phyloP scores from a whole-genome alignment of 2,797 vertebrate species.

The Dendrocincla fuliginosa region DNA sequence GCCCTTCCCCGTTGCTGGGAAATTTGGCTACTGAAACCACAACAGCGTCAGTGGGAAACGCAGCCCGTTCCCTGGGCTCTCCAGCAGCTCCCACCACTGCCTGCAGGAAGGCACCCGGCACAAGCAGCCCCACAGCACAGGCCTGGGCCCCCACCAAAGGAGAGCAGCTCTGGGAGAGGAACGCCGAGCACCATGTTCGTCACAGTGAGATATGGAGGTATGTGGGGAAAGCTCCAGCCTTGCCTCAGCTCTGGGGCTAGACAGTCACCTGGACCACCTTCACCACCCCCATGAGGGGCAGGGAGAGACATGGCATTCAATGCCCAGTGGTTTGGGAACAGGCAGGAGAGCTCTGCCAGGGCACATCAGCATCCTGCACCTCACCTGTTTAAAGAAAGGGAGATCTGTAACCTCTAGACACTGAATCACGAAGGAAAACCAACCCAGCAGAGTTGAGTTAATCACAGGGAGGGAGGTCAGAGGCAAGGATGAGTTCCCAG shows the following conservation, averaged over 20 bases:
- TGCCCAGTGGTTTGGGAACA: not conserved
- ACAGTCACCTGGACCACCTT: not conserved
- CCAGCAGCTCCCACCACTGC: not conserved
- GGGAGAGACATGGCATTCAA: not conserved
- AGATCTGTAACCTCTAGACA: not conserved
- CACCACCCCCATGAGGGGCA: fast-evolving
- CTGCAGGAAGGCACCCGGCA: fast-evolving
- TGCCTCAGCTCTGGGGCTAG: not conserved
- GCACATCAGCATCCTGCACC: not conserved
- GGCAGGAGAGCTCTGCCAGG: not conserved
- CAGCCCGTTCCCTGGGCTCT: not conserved
- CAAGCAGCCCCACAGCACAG: not conserved
- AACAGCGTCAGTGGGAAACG: fast-evolving
- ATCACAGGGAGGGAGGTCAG: not conserved
- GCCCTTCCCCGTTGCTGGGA: not conserved
- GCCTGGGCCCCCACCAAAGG: not conserved
- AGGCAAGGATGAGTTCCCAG: not conserved
- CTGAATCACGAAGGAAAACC: not conserved
- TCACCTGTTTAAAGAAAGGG: not conserved
- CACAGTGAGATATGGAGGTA: conserved; percentile 52
- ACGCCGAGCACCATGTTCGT: not conserved
- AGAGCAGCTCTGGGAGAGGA: not conserved
- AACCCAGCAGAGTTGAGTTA: not conserved
- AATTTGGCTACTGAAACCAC: not conserved
- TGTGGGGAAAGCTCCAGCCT: not conserved